Evolutionary conservation across 2,888 invertebrate species (phyloP), one percentile per base, ranked within the genome.

Genomic region (Xestia c-nigrum): DNA sequence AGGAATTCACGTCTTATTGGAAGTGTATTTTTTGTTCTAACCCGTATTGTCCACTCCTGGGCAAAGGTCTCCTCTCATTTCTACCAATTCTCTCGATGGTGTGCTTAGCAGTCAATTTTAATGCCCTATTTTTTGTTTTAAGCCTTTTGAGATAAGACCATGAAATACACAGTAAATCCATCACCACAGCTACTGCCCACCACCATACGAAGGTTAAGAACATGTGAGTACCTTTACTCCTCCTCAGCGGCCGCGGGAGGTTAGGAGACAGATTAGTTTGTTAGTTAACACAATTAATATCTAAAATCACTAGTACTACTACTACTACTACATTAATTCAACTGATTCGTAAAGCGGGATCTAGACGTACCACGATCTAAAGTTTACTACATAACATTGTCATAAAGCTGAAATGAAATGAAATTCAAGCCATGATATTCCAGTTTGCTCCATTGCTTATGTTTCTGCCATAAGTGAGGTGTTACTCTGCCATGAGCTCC

Each of bases 171-270:
- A 1, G 31, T 16, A 57, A 40, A 31, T 21, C 81, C 82, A 57
- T 1, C 73, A 85, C 78, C 83, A 57, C 24, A 0, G 9, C 14
- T 19, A 52, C 38, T 59, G 72, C 74, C 84, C 84, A 71, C 12
- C 74, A 80, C 83, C 84, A 74, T 65, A 69, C 72, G 40, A 31
- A 74, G 76, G 66, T 72, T 80, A 67, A 74, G 90, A 83, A 63
- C 31, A 16, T 63, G 85, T 86, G 81, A 87, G 74, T 89, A 90
- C 93, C 94, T 93, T 94, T 95, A 95, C 90, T 95, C 95, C 95
- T 94, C 95, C 89, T 95, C 95, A 95, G 94, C 92, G 86, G 85
- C 87, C 88, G 90, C 93, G 96, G 95, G 95, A 95, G 91, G 95
- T 93, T 91, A 94, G 95, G 94, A 87, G 89, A 88, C 31, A 24